Conservation (phyloP, 2,113 vertebrate species). For the Sturnus vulgaris region DNA sequence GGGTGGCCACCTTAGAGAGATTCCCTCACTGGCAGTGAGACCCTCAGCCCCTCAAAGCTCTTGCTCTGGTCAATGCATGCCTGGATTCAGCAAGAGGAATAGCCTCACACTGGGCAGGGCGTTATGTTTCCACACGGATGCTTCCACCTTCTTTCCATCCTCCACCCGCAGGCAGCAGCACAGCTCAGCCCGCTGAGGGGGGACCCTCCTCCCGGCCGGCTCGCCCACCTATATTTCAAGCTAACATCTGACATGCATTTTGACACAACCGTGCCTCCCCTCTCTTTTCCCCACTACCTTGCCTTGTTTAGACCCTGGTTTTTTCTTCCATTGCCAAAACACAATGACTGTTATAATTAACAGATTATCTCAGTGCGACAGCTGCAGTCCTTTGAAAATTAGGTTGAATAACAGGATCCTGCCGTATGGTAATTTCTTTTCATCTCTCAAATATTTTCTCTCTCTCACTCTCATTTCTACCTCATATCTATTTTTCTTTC, state of each 20-base stretch:
- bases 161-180: neutral
- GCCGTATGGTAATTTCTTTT: constrained; percentile 77
- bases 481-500: constrained; percentile 61
- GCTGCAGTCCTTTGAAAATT: constrained; percentile 82
- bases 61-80: neutral
- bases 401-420: constrained; percentile 82
- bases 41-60: neutral
- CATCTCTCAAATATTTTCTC: constrained; percentile 69
- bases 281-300: constrained; percentile 46
- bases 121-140: neutral
- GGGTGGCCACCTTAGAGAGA: neutral
- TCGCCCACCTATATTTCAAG: constrained; percentile 18
- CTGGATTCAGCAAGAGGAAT: neutral
- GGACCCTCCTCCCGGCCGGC: neutral
- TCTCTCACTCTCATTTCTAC: constrained; percentile 32
- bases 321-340: constrained; percentile 75
- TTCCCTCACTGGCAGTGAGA: neutral
- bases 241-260: constrained; percentile 41
- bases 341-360: constrained; percentile 84
- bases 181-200: neutral
- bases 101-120: neutral
- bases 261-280: constrained; percentile 38
- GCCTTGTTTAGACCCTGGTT: constrained; percentile 68
- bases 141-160: neutral
- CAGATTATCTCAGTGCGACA: constrained; percentile 82